Percentiles rank a stretch among this genome's conserved stretches.
phyloP scores from a whole-genome alignment of 2,888 invertebrate genomes.

The Apodemia duryi region DNA sequence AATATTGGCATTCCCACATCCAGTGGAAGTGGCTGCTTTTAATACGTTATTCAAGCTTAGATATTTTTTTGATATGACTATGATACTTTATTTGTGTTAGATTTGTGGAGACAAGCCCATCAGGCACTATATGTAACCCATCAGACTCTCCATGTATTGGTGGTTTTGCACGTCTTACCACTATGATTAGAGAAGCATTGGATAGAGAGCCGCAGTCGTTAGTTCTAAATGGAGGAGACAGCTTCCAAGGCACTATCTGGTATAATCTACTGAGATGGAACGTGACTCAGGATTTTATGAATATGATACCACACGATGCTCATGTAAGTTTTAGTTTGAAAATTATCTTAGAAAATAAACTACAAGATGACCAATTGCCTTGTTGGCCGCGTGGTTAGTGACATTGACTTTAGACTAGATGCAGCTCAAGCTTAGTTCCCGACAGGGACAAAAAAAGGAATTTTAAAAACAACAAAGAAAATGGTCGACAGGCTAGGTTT shows the following conservation, averaged over 20 bases:
- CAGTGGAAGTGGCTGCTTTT: too few relatives aligned
- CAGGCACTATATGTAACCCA: slow-evolving; percentile 76
- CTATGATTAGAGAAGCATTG: slow-evolving; percentile 67
- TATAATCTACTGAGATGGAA: slow-evolving; percentile 87
- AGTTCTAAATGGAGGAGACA: slow-evolving; percentile 83
- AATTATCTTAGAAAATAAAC: background rate
- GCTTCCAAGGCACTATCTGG: slow-evolving; percentile 87
- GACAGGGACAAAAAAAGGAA: too few relatives aligned
- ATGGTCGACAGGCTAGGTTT: too few relatives aligned
- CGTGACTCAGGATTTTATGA: slow-evolving; percentile 87
- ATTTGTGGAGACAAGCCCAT: slow-evolving; percentile 79
- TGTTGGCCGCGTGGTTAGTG: too few relatives aligned
- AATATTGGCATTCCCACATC: too few relatives aligned
- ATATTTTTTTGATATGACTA: too few relatives aligned
- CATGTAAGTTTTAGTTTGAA: slow-evolving; percentile 75
- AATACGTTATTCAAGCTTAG: too few relatives aligned
- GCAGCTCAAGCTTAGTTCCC: too few relatives aligned
- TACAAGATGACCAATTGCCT: too few relatives aligned
- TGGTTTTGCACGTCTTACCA: slow-evolving; percentile 83
- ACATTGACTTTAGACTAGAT: too few relatives aligned
- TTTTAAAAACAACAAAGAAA: too few relatives aligned
- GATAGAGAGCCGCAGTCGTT: slow-evolving; percentile 80
- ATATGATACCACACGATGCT: slow-evolving; percentile 86
- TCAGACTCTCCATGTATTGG: slow-evolving; percentile 80
- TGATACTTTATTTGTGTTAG: slow-evolving; percentile 45